These are phyloP conservation scores for Tretioscincus oriximinensis DNA, from an alignment of 2,113 vertebrate species.

Conservation along the genomic window DNA sequence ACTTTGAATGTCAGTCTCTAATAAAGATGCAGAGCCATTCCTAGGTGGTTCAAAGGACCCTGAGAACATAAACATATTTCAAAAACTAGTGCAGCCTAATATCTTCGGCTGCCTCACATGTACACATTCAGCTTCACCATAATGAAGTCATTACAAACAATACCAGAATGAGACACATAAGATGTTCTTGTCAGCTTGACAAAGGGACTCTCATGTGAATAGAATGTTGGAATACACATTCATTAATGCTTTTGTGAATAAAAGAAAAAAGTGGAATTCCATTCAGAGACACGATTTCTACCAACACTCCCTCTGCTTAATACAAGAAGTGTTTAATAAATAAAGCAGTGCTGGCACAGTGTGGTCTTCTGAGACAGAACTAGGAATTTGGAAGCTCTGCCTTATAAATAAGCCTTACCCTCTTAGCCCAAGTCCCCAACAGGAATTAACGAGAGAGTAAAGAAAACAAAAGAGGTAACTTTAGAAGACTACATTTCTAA, in stretches of 20 bases:
- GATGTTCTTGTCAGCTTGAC: neutral
- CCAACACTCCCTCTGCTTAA: slow-evolving; percentile 3
- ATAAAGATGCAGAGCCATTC: slow-evolving; percentile 56
- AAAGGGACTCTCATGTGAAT: slow-evolving; percentile 49
- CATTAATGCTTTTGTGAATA: slow-evolving; percentile 28
- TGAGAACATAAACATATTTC: slow-evolving; percentile 44
- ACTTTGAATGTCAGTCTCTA: slow-evolving; percentile 65
- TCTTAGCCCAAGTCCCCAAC: neutral
- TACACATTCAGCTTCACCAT: slow-evolving; percentile 44
- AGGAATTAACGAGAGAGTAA: neutral
- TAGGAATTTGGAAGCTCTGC: too few relatives aligned
- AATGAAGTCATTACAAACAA: slow-evolving; percentile 52
- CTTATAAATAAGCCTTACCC: neutral
- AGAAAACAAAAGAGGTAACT: neutral
- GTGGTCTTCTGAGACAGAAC: neutral
- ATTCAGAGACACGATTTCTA: slow-evolving; percentile 36
- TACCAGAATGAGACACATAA: slow-evolving; percentile 13
- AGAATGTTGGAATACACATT: slow-evolving; percentile 39
- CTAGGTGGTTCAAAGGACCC: slow-evolving; percentile 53
- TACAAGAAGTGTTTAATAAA: slow-evolving; percentile 1
- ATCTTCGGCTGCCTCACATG: slow-evolving; percentile 47
- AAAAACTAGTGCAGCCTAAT: slow-evolving; percentile 44
- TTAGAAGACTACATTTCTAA: neutral
- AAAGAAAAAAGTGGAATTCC: slow-evolving; percentile 21
- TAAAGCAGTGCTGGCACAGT: neutral